phyloP scores from a whole-genome alignment of 2,888 invertebrate genomes.

The Hymenopus coronatus region DNA sequence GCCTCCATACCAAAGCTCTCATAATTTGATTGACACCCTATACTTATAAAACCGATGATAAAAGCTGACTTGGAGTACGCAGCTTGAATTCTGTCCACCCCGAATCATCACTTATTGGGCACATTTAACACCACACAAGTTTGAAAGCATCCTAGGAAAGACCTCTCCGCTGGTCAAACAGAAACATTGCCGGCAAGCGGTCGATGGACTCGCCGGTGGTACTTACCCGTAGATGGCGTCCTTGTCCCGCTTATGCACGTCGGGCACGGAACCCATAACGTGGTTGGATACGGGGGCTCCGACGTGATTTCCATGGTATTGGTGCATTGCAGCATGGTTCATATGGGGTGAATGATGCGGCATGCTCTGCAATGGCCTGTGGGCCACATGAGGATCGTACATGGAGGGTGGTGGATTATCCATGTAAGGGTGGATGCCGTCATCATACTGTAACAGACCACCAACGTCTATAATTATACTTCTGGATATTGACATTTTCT shows the following conservation, averaged over 20 bases:
- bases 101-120: too few species aligned
- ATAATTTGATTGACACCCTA: too few species aligned
- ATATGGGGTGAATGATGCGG: constrained; percentile 76
- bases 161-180: too few species aligned
- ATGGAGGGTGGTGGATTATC: constrained; percentile 57
- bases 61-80: too few species aligned
- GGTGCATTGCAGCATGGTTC: constrained; percentile 50
- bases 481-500: background rate
- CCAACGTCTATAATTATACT: too few species aligned
- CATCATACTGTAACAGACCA: constrained; percentile 76
- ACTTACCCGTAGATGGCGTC: constrained; percentile 95
- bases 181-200: background rate
- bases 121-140: too few species aligned
- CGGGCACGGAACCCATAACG: constrained; percentile 79
- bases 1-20: too few species aligned
- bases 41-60: too few species aligned
- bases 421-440: constrained; percentile 91
- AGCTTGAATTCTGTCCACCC: too few species aligned
- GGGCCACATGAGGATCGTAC: constrained; percentile 73
- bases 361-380: constrained; percentile 43
- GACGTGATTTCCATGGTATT: constrained; percentile 62
- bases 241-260: constrained; percentile 96
- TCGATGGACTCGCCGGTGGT: background rate
- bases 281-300: constrained; percentile 65
- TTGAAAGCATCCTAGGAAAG: too few species aligned